Base-by-base conservation (phyloP, 1,140 invertebrate genomes). In the Saccostrea echinata region DNA sequence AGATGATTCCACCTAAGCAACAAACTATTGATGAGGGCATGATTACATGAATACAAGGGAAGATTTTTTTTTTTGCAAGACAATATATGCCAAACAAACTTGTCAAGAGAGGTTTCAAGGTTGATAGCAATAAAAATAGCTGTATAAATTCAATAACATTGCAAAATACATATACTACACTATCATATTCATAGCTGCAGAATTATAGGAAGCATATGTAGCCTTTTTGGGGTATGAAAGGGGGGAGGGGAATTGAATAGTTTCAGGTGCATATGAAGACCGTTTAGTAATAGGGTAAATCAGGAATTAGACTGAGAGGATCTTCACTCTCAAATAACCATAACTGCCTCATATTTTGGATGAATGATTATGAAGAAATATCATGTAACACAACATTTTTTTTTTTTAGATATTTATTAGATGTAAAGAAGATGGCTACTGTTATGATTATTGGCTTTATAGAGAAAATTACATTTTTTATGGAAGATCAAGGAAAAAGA, bases 21-120 rank as follows among this genome's bases (percentile, higher is more conserved):
- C 85, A 55, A 57, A 55, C 68, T 18, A 33, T 81, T 57, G 85
- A 86, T 76, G 86, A 87, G 80, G 82, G 55, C 2, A 87, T 84
- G 86, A 3, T 87, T 21, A 87, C 83, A 51, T n/a, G n/a, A n/a
- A n/a, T 87, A 87, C 27, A 87, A 87, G 24, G 86, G 86, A 64
- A 51, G 35, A n/a, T n/a, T 84, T 43, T n/a, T n/a, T n/a, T n/a
- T 68, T 87, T 43, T 24, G 80, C 80, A 30, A 87, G 61, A 43
- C 80, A 84, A 82, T 87, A 87, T n/a, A 87, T 87, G 86, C 86
- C 86, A 76, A 80, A 51, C 53, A 84, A 83, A 55, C 82, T 4
- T 33, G n/a, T 87, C 18, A 84, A 57, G 30, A 84, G 83, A 84
- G 83, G 83, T 24, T 57, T 84, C 21, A 84, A 84, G 55, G 83